Conservation (phyloP, 1,140 invertebrate genomes). For the Caenorhabditis brenneri region DNA sequence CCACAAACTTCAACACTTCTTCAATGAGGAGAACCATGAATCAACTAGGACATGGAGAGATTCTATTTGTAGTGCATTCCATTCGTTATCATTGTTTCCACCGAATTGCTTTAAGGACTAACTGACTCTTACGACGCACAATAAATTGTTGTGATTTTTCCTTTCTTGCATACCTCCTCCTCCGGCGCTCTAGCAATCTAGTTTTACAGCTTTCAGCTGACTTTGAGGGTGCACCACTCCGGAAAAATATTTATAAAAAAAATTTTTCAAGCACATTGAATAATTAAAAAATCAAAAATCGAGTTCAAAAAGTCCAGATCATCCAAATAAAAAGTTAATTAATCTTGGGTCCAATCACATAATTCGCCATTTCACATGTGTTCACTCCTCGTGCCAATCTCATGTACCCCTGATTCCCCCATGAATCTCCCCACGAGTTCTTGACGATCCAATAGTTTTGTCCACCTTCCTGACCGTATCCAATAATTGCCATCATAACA, state of each 20-base stretch:
- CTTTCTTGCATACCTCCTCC: too few species aligned
- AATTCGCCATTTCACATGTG: not conserved
- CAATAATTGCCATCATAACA: slow-evolving; percentile 29
- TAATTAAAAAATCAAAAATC: too few species aligned
- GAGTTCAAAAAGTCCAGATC: not conserved
- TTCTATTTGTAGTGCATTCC: slow-evolving; percentile 18
- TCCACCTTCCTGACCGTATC: slow-evolving; percentile 10
- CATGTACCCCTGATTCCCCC: slow-evolving; percentile 43
- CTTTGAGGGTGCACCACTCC: too few species aligned
- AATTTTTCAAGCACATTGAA: too few species aligned
- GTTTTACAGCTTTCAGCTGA: too few species aligned
- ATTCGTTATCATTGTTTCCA: not conserved
- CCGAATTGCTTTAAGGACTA: not conserved
- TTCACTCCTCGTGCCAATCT: slow-evolving; percentile 25
- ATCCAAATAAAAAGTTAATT: not conserved
- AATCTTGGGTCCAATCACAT: not conserved
- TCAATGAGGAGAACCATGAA: slow-evolving; percentile 9
- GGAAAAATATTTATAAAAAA: too few species aligned
- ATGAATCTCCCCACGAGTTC: slow-evolving; percentile 30
- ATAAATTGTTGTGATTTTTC: slow-evolving; percentile 34
- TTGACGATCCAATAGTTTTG: slow-evolving; percentile 28
- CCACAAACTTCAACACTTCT: not conserved
- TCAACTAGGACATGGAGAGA: not conserved
- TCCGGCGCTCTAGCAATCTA: too few species aligned
- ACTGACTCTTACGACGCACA: not conserved